Evolutionary conservation across 1,140 invertebrate genomes (phyloP), one percentile per base, ranked within the genome.

Genomic region (Leguminivora glycinivorella): DNA sequence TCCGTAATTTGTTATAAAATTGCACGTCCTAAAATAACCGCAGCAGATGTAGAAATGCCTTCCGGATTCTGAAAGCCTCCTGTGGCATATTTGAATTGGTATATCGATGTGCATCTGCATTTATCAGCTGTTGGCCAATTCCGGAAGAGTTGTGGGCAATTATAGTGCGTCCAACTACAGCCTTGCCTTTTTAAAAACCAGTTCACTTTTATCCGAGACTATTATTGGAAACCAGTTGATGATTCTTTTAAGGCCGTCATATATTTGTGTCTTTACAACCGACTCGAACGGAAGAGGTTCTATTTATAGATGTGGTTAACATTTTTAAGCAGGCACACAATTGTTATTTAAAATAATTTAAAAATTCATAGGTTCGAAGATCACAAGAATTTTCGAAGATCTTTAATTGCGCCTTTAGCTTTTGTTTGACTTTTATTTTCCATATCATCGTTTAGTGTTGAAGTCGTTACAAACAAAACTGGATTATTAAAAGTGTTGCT

Each of bases 1-100:
- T 81, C 81, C 75, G 83, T 77, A 83, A 85, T 83, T 87, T 82
- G 73, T 80, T 78, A 81, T 81, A 82, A 81, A 84, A 80, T 78
- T 81, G 71, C 73, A 76, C 66, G 47, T 72, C 69, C 72, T 10
- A 43, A 43, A 43, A 52, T 52, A 52, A 14, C 58, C 14, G 6
- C n/a, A n/a, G 31, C 9, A 10, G 10, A 14, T 67, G 63, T 22
- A 17, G 63, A 17, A 67, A 67, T 60, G n/a, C 10, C 4, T 60
- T 60, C 56, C 56, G 56, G 56, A 26, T 60, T 60, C 56, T 60
- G 5, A n/a, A 29, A 60, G 24, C 56, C 9, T 25, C 56, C n/a
- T 29, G 47, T 17, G 40, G 40, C 56, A 60, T 26, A 12, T 26
- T 60, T 26, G 29, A 60, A 60, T 26, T 60, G 25, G 24, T 22